Base-by-base conservation (phyloP, 1,140 invertebrate genomes). In the Chrysoperla carnea region DNA sequence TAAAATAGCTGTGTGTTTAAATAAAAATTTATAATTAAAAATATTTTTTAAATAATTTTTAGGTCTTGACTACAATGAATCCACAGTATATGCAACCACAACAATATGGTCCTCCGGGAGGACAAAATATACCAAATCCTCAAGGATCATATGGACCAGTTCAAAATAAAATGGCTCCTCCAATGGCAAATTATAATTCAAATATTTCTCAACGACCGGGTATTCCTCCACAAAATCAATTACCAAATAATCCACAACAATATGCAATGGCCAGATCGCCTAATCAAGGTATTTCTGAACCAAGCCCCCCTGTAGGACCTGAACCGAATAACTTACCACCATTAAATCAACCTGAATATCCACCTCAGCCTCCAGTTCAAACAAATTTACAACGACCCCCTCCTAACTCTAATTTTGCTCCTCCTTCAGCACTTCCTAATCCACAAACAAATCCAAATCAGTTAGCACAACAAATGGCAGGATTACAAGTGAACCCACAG, bases 41-140 rank as follows among this genome's bases (percentile, higher is more conserved):
- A 23, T 23, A 3, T 23, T 23, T 23, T 23, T 23, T 23, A 3
- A 3, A 3, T 23, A 23, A 23, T 23, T 23, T 23, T 3, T 23
- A 23, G 17, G 5, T 23, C 17, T 23, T 23, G 17, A 5, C 43
- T 33, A 48, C 31, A 40, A 60, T 60, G 58, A 58, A 60, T 50
- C 51, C 56, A 27, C 54, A 57, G 39, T 59, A 53, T 43, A 42
- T 56, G 41, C 50, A 54, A n/a, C 51, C 48, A 29, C 55, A 56
- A 39, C 50, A 47, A 35, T 50, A 44, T 47, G 46, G 47, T 29
- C 47, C 44, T 11, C 47, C 53, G 13, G 45, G 39, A 14, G 27
- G 31, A 42, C 31, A 37, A 36, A 45, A 39, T 43, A 40, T 42
- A 17, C 27, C 45, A 7, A 37, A 44, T 23, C 47, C 39, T 38